Percentiles rank a stretch among this genome's conserved stretches.
Evolutionary conservation across 2,797 vertebrate genomes (phyloP).

Genomic region (Neosilurus mollespiculum): DNA sequence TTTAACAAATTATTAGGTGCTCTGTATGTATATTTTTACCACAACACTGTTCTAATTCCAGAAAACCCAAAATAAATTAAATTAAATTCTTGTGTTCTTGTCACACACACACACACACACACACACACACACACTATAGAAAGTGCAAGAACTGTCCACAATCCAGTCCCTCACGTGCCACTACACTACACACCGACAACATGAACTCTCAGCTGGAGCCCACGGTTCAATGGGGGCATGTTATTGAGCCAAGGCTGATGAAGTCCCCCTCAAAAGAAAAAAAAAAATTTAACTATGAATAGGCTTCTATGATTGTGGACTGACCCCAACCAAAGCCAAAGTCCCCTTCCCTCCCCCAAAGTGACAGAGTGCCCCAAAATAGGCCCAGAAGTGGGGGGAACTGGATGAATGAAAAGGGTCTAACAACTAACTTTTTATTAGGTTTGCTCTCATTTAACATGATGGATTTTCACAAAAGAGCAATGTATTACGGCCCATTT

Average conservation of each 20-base stretch:
- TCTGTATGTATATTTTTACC: too few species aligned
- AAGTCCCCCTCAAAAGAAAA: conserved; percentile 35
- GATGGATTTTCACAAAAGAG: conserved; percentile 50
- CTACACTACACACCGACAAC: conserved; percentile 59
- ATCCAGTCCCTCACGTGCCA: conserved; percentile 61
- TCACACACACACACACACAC: neutral
- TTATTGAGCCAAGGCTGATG: conserved; percentile 38
- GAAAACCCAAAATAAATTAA: neutral
- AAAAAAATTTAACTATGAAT: conserved; percentile 54
- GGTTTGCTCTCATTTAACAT: conserved; percentile 37
- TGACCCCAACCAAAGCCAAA: conserved; percentile 58
- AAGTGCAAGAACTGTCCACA: conserved; percentile 41
- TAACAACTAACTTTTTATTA: conserved; percentile 35
- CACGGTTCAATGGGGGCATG: conserved; percentile 55
- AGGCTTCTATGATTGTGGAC: conserved; percentile 56
- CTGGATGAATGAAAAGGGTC: conserved; percentile 27
- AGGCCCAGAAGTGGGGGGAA: conserved; percentile 46
- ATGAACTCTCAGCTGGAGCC: conserved; percentile 67
- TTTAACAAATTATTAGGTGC: too few species aligned
- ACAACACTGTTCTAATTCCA: too few species aligned
- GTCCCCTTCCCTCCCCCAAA: conserved; percentile 43
- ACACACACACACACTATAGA: neutral
- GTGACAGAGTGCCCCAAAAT: conserved; percentile 64
- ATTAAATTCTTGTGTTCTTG: neutral
- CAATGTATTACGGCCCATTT: conserved; percentile 64